Conservation (phyloP, 2,888 invertebrate genomes). For the Mylabris sibirica region DNA sequence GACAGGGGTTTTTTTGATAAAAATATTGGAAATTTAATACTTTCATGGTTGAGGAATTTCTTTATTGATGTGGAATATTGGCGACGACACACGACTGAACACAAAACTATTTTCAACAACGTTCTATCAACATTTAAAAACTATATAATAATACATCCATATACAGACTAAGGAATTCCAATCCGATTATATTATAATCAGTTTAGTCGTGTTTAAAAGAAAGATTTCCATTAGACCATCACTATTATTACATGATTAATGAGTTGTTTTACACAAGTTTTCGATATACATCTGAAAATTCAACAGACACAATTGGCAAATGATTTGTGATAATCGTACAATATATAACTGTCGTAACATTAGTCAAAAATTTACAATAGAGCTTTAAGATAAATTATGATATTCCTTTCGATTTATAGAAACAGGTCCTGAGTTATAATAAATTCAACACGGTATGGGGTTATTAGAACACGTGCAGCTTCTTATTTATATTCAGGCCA, state of each 20-base stretch:
- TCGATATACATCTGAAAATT: too few species aligned
- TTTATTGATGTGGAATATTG: constrained; percentile 6
- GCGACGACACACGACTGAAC: constrained; percentile 13
- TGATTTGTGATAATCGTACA: not conserved
- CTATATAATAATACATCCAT: not conserved
- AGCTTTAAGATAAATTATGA: constrained; percentile 5
- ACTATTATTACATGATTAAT: constrained; percentile 30
- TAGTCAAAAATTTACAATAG: constrained; percentile 1
- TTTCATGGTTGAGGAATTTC: constrained; percentile 7
- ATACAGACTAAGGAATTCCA: not conserved
- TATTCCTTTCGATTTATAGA: constrained; percentile 3
- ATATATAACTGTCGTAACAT: not conserved
- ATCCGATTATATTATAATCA: constrained; percentile 36
- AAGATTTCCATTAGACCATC: constrained; percentile 31
- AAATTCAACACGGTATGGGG: constrained; percentile 39
- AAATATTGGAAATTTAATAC: constrained; percentile 28
- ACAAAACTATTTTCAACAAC: not conserved
- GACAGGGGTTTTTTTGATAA: constrained; percentile 25
- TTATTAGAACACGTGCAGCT: constrained; percentile 48
- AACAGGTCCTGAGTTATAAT: constrained; percentile 13
- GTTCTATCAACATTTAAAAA: not conserved
- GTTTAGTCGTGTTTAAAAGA: constrained; percentile 26
- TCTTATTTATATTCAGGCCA: constrained; percentile 35
- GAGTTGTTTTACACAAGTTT: constrained; percentile 32
- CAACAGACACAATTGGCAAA: constrained; percentile 4